A percentile compares a stretch with the other conserved stretches of the same genome.
phyloP scores from a whole-genome alignment of 2,113 vertebrate genomes.

The Mellivora capensis region DNA sequence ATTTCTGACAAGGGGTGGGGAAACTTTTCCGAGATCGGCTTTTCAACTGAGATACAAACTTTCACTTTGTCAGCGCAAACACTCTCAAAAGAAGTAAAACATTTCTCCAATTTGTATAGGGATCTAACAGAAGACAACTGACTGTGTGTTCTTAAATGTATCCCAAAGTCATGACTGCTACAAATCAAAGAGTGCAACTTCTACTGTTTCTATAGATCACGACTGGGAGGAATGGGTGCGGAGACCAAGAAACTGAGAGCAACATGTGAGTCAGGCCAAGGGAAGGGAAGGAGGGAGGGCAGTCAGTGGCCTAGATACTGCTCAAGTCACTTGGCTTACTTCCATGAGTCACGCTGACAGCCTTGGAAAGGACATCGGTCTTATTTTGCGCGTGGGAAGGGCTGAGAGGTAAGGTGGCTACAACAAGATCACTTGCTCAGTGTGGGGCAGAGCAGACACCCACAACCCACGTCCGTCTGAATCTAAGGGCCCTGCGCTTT shows the following conservation, averaged over 20 bases:
- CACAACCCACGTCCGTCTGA: neutral
- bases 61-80: neutral
- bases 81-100: neutral
- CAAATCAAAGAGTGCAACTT: neutral
- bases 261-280: neutral
- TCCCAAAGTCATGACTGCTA: neutral
- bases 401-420: neutral
- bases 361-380: neutral
- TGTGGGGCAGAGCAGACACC: neutral
- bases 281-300: neutral
- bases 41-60: neutral
- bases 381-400: neutral
- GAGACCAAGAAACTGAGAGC: neutral
- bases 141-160: neutral
- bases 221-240: neutral
- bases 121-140: neutral
- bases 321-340: neutral
- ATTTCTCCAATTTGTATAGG: neutral
- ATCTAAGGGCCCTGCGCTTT: neutral
- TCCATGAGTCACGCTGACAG: neutral
- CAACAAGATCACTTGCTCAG: neutral
- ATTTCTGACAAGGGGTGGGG: neutral
- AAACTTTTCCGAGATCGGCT: neutral
- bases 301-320: neutral
- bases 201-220: neutral